phyloP scores from a whole-genome alignment of 2,113 vertebrate genomes.

The Gallinago undulata region DNA sequence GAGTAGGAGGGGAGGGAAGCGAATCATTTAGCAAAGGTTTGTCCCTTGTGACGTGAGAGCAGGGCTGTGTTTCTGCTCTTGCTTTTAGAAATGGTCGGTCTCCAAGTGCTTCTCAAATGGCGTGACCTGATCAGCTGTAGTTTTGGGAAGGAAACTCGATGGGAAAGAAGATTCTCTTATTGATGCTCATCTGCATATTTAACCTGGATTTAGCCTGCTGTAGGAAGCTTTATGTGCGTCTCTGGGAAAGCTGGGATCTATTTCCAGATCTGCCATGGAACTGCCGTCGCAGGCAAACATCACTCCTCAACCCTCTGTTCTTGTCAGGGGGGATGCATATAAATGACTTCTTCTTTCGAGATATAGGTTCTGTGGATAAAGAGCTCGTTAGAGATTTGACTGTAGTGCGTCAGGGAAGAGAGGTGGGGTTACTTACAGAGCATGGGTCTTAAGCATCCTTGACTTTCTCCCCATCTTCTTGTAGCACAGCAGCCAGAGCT shows the following conservation, averaged over 20 bases:
- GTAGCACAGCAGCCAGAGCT: not conserved
- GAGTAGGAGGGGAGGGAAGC: conserved; percentile 29
- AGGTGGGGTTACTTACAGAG: not conserved
- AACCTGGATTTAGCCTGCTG: not conserved
- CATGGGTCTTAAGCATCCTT: not conserved
- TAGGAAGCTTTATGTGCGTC: not conserved
- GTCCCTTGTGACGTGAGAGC: conserved; percentile 15
- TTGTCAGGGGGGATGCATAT: not conserved
- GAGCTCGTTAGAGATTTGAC: not conserved
- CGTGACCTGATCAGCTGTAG: not conserved
- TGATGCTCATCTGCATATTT: not conserved
- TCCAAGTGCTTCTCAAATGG: not conserved
- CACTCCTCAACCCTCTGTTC: not conserved
- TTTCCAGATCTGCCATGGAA: conserved; percentile 4
- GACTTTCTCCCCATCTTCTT: not conserved
- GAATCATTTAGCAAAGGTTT: not conserved
- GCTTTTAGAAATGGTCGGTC: not conserved
- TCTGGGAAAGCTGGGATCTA: not conserved
- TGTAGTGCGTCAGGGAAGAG: not conserved
- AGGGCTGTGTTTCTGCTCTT: not conserved
- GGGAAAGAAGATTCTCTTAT: not conserved
- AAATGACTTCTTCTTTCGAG: not conserved
- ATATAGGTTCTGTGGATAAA: not conserved
- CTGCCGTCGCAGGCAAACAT: not conserved
- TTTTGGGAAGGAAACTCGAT: not conserved